Evolutionary conservation across 2,113 vertebrate genomes (phyloP).

Genomic region (Microcebus ravelobensis): DNA sequence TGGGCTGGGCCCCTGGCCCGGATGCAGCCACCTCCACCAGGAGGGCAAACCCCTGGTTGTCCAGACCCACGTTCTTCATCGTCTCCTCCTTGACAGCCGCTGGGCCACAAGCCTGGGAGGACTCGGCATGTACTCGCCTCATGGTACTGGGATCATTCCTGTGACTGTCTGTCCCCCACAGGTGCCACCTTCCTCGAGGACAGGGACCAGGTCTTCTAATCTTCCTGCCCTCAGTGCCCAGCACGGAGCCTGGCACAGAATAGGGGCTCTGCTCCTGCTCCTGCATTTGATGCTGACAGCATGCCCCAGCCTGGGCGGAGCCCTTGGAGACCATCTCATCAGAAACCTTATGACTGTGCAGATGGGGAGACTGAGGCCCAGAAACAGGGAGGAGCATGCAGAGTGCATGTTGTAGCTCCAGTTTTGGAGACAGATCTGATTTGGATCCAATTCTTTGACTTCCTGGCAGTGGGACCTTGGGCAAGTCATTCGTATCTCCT

Average conservation of each 20-base stretch:
- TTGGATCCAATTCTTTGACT: background rate
- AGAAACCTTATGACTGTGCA: background rate
- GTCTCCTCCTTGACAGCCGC: background rate
- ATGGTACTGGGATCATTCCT: background rate
- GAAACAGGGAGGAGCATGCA: background rate
- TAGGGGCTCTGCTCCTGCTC: background rate
- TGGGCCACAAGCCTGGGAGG: background rate
- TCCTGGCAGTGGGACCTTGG: background rate
- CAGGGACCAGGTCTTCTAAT: background rate
- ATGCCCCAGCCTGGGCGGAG: background rate
- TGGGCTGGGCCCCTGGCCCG: background rate
- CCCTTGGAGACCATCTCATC: background rate
- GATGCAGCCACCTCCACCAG: background rate
- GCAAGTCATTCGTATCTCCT: background rate
- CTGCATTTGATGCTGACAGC: fast-evolving
- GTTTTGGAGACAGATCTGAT: background rate
- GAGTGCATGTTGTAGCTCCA: too few relatives aligned
- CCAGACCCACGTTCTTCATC: fast-evolving
- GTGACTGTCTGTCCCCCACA: background rate
- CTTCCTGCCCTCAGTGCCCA: background rate
- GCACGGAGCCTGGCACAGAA: background rate
- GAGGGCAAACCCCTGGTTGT: too few relatives aligned
- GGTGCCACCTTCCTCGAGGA: background rate
- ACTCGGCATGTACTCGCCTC: background rate
- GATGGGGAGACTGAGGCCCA: background rate